phyloP scores from a whole-genome alignment of 2,797 vertebrate genomes.

The Carduelis carduelis region DNA sequence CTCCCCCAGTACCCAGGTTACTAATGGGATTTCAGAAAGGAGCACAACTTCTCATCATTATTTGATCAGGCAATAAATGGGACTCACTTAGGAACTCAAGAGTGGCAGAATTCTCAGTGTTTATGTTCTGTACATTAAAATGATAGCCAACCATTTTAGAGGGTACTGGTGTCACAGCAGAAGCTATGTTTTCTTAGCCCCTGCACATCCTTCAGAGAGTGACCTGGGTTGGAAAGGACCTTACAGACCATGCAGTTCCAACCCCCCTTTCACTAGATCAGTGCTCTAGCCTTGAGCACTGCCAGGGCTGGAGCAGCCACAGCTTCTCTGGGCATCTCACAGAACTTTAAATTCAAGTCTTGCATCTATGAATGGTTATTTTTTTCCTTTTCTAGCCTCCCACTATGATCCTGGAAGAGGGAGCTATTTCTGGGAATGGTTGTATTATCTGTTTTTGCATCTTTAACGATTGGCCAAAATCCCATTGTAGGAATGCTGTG shows the following conservation, averaged over 20 bases:
- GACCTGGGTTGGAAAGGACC: background rate
- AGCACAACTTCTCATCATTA: slow-evolving; percentile 57
- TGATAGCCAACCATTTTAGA: slow-evolving; percentile 10
- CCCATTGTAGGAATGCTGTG: background rate
- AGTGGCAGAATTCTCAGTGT: slow-evolving; percentile 26
- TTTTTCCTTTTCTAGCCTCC: background rate
- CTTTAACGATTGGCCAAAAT: background rate
- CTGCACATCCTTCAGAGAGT: background rate
- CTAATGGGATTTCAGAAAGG: slow-evolving; percentile 63
- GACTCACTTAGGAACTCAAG: slow-evolving; percentile 7
- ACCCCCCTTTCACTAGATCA: accelerated
- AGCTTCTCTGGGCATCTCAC: background rate
- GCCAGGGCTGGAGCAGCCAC: background rate
- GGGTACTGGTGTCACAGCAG: background rate
- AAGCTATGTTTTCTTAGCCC: background rate
- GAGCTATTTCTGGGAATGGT: background rate
- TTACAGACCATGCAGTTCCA: background rate
- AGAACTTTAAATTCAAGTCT: background rate
- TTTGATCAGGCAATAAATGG: slow-evolving; percentile 55
- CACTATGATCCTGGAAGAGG: background rate
- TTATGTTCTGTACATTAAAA: slow-evolving; percentile 19
- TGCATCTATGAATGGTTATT: background rate
- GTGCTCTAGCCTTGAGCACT: background rate
- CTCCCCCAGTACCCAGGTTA: background rate
- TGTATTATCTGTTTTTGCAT: background rate